Percentiles rank a stretch among this genome's conserved stretches.
phyloP scores from a whole-genome alignment of 1,140 invertebrate genomes.

The Lepidostoma basale region DNA sequence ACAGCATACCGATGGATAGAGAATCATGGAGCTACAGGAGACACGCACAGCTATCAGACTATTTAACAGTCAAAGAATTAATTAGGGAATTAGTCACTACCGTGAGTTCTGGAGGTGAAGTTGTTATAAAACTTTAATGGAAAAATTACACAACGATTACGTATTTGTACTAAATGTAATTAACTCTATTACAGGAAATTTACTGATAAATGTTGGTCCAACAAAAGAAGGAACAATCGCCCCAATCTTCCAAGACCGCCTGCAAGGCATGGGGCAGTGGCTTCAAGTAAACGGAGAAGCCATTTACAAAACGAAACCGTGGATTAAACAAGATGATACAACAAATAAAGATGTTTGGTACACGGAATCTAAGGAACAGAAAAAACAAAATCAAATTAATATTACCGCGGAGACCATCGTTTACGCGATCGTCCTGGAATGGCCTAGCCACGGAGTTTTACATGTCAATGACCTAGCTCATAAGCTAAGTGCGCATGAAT shows the following conservation, averaged over 20 bases:
- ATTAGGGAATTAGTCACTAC: constrained; percentile 77
- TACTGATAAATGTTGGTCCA: constrained; percentile 90
- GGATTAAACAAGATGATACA: constrained; percentile 84
- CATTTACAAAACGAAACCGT: constrained; percentile 83
- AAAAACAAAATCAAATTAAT: neutral
- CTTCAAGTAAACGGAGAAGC: constrained; percentile 85
- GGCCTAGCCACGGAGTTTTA: constrained; percentile 67
- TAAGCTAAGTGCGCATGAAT: constrained; percentile 50
- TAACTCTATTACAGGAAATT: constrained; percentile 66
- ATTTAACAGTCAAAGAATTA: constrained; percentile 76
- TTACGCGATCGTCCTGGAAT: constrained; percentile 71
- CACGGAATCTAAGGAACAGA: constrained; percentile 60
- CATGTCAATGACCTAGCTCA: constrained; percentile 54
- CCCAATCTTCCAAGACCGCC: constrained; percentile 89
- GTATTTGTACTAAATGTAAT: neutral
- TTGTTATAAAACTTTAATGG: too few species aligned
- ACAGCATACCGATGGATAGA: constrained; percentile 88
- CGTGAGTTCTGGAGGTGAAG: constrained; percentile 82
- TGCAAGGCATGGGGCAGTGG: constrained; percentile 78
- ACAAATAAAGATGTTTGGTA: constrained; percentile 77
- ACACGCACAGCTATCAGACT: constrained; percentile 74
- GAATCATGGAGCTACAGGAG: constrained; percentile 89
- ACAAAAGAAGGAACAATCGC: constrained; percentile 86
- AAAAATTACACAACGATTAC: too few species aligned
- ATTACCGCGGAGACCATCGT: constrained; percentile 50